Conservation (phyloP, 2,113 vertebrate genomes). For the Chloebia gouldiae region DNA sequence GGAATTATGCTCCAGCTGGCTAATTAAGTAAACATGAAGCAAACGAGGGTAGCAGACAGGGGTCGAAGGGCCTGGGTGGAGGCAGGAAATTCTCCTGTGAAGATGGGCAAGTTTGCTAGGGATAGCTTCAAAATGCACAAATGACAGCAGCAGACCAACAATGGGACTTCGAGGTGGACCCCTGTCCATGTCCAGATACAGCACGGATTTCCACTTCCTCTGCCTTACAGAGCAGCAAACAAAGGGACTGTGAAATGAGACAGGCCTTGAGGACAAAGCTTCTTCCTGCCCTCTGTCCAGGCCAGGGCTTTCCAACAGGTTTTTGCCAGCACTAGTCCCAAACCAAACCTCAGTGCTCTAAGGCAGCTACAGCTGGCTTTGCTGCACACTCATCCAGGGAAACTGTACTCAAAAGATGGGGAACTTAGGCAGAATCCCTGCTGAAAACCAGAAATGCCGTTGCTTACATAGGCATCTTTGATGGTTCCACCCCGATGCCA, state of each 20-base stretch:
- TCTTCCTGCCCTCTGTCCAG: not conserved
- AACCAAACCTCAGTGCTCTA: not conserved
- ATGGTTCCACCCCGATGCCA: not conserved
- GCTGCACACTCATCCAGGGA: not conserved
- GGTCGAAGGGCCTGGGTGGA: not conserved
- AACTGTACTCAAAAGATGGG: not conserved
- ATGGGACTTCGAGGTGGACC: not conserved
- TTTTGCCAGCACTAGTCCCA: not conserved
- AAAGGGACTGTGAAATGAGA: not conserved
- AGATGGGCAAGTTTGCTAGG: not conserved
- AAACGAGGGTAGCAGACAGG: not conserved
- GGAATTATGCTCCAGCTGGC: not conserved
- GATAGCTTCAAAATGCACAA: not conserved
- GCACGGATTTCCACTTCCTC: not conserved
- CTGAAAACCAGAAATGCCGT: not conserved
- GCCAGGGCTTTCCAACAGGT: not conserved
- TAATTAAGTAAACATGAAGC: slow-evolving; percentile 13
- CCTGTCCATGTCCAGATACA: not conserved
- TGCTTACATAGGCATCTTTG: not conserved
- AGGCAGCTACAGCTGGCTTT: not conserved
- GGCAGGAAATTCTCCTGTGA: not conserved
- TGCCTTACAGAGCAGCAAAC: not conserved
- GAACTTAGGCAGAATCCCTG: not conserved
- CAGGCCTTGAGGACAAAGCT: not conserved
- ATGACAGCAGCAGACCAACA: not conserved